Conservation (phyloP, 1,140 invertebrate genomes). For the Saxidomus purpurata region DNA sequence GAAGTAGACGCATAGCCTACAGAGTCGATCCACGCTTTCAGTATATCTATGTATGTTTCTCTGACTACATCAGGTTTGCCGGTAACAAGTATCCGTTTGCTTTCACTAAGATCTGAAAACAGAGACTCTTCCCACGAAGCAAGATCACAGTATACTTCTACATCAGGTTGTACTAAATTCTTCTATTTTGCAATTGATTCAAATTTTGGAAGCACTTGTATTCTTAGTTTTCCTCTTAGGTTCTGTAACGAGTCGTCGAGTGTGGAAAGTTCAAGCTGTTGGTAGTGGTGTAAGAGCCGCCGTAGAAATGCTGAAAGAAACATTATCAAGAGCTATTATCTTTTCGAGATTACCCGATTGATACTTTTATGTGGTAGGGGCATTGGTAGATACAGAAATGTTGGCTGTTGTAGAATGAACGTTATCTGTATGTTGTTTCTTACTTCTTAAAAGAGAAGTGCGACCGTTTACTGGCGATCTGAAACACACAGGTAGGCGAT, state of each 20-base stretch:
- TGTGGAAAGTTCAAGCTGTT: too few species aligned
- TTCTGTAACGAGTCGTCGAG: neutral
- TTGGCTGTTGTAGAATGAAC: too few species aligned
- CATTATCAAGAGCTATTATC: too few species aligned
- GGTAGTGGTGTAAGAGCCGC: too few species aligned
- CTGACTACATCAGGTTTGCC: neutral
- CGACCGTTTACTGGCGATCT: too few species aligned
- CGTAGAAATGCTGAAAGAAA: too few species aligned
- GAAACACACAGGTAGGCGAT: too few species aligned
- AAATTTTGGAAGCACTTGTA: neutral
- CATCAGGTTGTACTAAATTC: neutral
- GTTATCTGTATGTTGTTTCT: too few species aligned
- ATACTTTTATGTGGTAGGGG: too few species aligned
- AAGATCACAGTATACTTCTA: neutral
- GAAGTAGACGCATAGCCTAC: neutral
- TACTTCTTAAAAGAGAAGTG: too few species aligned
- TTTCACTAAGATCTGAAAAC: neutral
- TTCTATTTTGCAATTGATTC: neutral
- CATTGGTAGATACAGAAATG: too few species aligned
- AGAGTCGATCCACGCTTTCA: neutral
- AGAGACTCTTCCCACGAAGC: neutral
- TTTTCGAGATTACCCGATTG: too few species aligned
- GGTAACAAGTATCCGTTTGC: neutral
- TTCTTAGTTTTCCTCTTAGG: neutral
- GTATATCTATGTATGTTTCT: neutral